These are phyloP conservation scores for Saturnia pavonia DNA, from an alignment of 2,888 invertebrate species.

Conservation along the genomic window DNA sequence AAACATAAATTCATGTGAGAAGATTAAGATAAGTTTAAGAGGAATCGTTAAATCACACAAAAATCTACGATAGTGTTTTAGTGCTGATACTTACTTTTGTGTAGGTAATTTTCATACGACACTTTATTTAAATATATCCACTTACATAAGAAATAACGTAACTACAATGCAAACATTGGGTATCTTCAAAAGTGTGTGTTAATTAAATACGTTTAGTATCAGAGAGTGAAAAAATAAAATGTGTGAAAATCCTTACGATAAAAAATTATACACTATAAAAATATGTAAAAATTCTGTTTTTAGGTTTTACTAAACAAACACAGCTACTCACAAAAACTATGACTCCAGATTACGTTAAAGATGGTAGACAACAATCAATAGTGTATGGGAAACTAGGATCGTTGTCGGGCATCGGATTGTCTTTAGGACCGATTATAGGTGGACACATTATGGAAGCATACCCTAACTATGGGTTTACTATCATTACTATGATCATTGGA, in stretches of 20 bases:
- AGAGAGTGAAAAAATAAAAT: not conserved
- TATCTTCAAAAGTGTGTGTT: not conserved
- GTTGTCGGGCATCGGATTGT: slow-evolving; percentile 82
- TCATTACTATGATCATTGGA: slow-evolving; percentile 56
- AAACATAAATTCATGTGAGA: not conserved
- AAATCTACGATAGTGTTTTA: not conserved
- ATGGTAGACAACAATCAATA: slow-evolving; percentile 64
- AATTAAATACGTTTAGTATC: not conserved
- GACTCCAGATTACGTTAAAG: slow-evolving; percentile 79
- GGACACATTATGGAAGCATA: slow-evolving; percentile 79
- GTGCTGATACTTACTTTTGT: not conserved
- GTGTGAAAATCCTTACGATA: not conserved
- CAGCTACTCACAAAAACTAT: slow-evolving; percentile 82
- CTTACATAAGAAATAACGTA: not conserved
- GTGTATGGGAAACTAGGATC: slow-evolving; percentile 82
- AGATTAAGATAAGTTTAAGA: not conserved
- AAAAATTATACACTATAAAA: too few species aligned
- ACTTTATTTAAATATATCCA: not conserved
- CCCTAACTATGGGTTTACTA: slow-evolving; percentile 73
- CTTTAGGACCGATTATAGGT: slow-evolving; percentile 83
- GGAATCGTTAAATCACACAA: not conserved
- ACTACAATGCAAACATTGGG: not conserved
- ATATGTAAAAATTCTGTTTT: slow-evolving; percentile 19
- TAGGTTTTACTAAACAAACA: slow-evolving; percentile 84
- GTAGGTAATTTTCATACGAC: not conserved